Evolutionary conservation across 2,797 vertebrate species (phyloP).

Genomic region (Lutjanus argentimaculatus): DNA sequence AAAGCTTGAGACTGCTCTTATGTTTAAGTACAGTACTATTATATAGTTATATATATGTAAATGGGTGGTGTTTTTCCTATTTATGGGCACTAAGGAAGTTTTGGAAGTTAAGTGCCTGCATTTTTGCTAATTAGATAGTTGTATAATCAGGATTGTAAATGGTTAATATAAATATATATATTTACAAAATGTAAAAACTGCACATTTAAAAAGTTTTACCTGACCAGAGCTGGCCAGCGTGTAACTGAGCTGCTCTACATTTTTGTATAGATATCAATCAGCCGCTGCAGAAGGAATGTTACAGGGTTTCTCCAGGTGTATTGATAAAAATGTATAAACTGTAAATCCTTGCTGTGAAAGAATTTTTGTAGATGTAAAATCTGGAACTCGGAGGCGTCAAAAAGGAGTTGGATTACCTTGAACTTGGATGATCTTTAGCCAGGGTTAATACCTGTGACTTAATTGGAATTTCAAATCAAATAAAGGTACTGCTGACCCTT

Average conservation of each 20-base stretch:
- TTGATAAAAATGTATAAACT: slow-evolving; percentile 65
- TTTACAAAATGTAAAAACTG: slow-evolving; percentile 74
- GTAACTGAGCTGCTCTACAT: slow-evolving; percentile 59
- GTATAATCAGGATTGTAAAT: slow-evolving; percentile 82
- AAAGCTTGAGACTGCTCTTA: slow-evolving; percentile 54
- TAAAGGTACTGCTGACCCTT: slow-evolving; percentile 68
- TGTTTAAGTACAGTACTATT: slow-evolving; percentile 71
- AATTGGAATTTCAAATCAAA: slow-evolving; percentile 67
- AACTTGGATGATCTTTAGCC: slow-evolving; percentile 44
- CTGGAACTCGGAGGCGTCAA: slow-evolving; percentile 25
- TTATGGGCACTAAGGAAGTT: slow-evolving; percentile 74
- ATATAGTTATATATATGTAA: slow-evolving; percentile 78
- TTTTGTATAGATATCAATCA: slow-evolving; percentile 72
- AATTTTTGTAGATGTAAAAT: slow-evolving; percentile 53
- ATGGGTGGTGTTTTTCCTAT: slow-evolving; percentile 72
- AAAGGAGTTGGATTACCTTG: slow-evolving; percentile 9
- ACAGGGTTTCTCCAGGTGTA: slow-evolving; percentile 58
- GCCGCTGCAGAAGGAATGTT: slow-evolving; percentile 67
- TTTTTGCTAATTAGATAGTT: slow-evolving; percentile 75
- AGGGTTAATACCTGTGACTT: slow-evolving; percentile 32
- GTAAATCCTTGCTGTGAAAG: slow-evolving; percentile 60
- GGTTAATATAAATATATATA: slow-evolving; percentile 78
- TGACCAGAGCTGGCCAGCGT: slow-evolving; percentile 40
- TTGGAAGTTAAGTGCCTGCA: slow-evolving; percentile 77
- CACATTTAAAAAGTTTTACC: slow-evolving; percentile 60